Evolutionary conservation across 2,888 invertebrate genomes (phyloP).

Genomic region (Ametastegia equiseti): DNA sequence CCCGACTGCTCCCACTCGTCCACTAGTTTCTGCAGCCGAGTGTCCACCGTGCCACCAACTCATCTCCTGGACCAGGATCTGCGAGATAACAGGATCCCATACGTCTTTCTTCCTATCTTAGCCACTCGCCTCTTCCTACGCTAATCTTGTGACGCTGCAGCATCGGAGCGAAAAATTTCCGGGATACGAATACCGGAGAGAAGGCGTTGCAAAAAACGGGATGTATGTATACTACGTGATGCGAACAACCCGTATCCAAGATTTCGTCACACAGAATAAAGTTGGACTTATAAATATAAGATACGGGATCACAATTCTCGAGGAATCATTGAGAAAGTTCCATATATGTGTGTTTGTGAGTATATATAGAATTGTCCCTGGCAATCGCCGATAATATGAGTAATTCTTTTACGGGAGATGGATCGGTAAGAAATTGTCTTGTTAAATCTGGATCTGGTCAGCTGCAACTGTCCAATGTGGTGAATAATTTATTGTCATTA

Average conservation of each 20-base stretch:
- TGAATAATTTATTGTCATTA: slow-evolving; percentile 27
- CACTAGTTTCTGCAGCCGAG: slow-evolving; percentile 28
- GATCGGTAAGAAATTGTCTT: background rate
- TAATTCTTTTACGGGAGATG: background rate
- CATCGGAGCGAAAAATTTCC: slow-evolving; percentile 19
- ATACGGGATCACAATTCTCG: background rate
- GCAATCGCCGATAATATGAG: slow-evolving; percentile 11
- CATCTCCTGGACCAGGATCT: slow-evolving; percentile 46
- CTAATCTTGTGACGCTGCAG: slow-evolving; percentile 40
- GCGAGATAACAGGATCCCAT: slow-evolving; percentile 43
- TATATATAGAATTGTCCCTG: background rate
- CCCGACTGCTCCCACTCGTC: slow-evolving; percentile 43
- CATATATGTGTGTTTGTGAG: no score
- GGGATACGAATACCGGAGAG: background rate
- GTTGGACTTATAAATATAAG: background rate
- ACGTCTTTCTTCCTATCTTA: slow-evolving; percentile 22
- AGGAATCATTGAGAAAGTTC: background rate
- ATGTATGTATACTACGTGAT: background rate
- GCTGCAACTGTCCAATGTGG: slow-evolving; percentile 2
- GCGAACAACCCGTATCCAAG: background rate
- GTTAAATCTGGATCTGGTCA: background rate
- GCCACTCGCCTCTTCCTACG: slow-evolving; percentile 33
- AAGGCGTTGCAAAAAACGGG: background rate
- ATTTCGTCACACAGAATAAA: background rate
- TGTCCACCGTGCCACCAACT: slow-evolving; percentile 43